These are phyloP conservation scores for human DNA, from an alignment of 2,113 vertebrate genomes.

Conservation along the genomic window GRCh38 chr21:33933501-33934000, in stretches of 20 bases:
- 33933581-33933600: neutral
- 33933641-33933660: neutral
- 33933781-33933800: neutral
- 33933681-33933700: constrained; percentile 29
- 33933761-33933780: neutral
- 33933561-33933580: neutral
- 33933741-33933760: neutral
- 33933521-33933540: neutral
- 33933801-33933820: no score
- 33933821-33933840: no score
- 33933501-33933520: neutral
- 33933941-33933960: no score
- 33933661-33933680: constrained; percentile 32
- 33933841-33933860: no score
- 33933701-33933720: neutral
- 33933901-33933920: no score
- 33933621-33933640: neutral
- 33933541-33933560: neutral
- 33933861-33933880: no score
- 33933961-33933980: no score
- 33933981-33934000: no score
- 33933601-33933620: neutral
- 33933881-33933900: no score
- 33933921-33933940: no score
- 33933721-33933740: neutral